A percentile compares a stretch with the other conserved stretches of the same genome.
phyloP scores from a whole-genome alignment of 1,140 invertebrate species.

The Platorchestia sp. region DNA sequence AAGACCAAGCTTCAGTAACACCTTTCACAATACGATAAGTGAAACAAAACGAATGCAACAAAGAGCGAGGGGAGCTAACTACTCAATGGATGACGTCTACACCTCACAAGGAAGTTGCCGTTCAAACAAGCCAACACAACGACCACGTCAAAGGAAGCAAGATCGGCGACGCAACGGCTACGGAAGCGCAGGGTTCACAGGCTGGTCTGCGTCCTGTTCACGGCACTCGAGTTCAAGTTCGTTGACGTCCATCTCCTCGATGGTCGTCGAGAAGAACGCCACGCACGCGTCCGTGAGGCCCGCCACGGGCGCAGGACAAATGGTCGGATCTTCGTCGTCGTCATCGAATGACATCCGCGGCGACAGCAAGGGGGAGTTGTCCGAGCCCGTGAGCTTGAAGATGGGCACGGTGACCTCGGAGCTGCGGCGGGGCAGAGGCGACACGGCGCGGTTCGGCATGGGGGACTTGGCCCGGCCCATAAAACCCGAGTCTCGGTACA shows the following conservation, averaged over 20 bases:
- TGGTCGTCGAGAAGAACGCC: background rate
- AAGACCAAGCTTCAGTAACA: background rate
- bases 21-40: background rate
- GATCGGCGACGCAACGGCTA: background rate
- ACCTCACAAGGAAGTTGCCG: background rate
- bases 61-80: background rate
- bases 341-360: conserved; percentile 26
- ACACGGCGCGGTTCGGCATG: background rate
- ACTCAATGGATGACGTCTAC: background rate
- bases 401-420: conserved; percentile 24
- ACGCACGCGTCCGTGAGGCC: background rate
- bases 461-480: background rate
- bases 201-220: background rate
- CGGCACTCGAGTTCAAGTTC: background rate
- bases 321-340: background rate
- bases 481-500: background rate
- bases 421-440: background rate
- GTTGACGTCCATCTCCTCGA: background rate
- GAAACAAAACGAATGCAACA: background rate
- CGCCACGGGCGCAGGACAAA: background rate
- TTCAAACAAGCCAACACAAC: background rate
- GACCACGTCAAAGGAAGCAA: background rate
- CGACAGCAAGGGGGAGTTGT: background rate
- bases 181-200: background rate
- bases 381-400: background rate